Evolutionary conservation across 2,888 invertebrate genomes (phyloP).

Genomic region (Pasiphila rectangulata): DNA sequence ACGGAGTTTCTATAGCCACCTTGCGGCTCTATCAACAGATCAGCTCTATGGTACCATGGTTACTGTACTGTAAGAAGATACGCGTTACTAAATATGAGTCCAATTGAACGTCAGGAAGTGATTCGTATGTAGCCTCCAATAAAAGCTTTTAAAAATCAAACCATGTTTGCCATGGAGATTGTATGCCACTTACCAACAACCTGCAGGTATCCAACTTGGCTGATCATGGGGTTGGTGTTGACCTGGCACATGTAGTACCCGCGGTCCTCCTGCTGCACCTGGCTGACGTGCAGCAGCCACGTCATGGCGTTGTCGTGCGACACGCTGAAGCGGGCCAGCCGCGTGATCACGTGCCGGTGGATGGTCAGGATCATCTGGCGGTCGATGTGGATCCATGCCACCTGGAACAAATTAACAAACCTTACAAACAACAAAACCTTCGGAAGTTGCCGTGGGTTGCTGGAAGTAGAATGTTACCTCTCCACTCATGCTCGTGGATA

Average conservation of each 20-base stretch:
- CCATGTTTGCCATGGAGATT: too few species aligned
- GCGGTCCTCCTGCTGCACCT: conserved; percentile 94
- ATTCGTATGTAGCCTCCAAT: too few species aligned
- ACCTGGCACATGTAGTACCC: conserved; percentile 95
- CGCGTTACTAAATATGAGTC: too few species aligned
- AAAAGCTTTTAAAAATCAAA: too few species aligned
- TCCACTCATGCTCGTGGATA: too few species aligned
- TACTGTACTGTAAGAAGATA: too few species aligned
- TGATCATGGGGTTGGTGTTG: conserved; percentile 97
- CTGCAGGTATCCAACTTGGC: conserved; percentile 95
- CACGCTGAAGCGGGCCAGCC: conserved; percentile 94
- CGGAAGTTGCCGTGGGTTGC: too few species aligned
- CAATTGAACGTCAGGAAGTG: too few species aligned
- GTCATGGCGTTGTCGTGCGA: conserved; percentile 95
- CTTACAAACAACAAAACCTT: not conserved
- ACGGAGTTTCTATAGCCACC: too few species aligned
- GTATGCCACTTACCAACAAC: conserved; percentile 94
- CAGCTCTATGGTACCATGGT: too few species aligned
- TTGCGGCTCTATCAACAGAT: too few species aligned
- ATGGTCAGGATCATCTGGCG: conserved; percentile 96
- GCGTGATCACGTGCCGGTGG: conserved; percentile 94
- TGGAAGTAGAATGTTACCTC: too few species aligned
- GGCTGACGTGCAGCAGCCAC: conserved; percentile 94
- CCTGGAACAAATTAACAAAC: conserved; percentile 75
- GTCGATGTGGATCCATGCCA: conserved; percentile 97